phyloP scores from a whole-genome alignment of 2,113 vertebrate genomes.

The Myrmecobius fasciatus region DNA sequence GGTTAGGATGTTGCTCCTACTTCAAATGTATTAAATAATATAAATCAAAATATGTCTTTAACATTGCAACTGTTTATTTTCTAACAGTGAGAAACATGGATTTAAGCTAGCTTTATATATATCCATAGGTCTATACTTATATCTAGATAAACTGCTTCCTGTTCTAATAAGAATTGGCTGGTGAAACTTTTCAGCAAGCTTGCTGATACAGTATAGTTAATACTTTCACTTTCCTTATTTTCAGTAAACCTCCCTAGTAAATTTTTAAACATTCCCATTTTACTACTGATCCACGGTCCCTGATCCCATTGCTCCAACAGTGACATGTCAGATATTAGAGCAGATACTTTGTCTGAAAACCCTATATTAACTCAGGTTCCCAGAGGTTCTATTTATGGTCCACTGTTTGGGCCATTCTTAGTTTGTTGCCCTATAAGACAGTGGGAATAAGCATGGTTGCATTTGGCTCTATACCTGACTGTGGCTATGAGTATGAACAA shows the following conservation, averaged over 20 bases:
- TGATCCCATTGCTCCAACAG: neutral
- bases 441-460: neutral
- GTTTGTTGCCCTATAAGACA: neutral
- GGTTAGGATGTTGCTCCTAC: neutral
- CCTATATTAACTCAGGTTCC: neutral
- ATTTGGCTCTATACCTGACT: neutral
- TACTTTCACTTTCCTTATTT: neutral
- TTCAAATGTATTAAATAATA: neutral
- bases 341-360: neutral
- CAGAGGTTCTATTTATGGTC: neutral
- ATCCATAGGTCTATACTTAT: neutral
- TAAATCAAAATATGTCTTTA: neutral
- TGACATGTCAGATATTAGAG: neutral
- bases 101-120: neutral
- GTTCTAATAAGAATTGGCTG: neutral
- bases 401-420: neutral
- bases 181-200: neutral
- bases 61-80: neutral
- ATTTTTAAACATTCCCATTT: neutral
- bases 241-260: neutral
- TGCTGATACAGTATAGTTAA: neutral
- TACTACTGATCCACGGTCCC: neutral
- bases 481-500: neutral
- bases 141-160: neutral
- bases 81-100: neutral